Conservation (phyloP, 2,888 invertebrate species). For the Camptogramma bilineatum region DNA sequence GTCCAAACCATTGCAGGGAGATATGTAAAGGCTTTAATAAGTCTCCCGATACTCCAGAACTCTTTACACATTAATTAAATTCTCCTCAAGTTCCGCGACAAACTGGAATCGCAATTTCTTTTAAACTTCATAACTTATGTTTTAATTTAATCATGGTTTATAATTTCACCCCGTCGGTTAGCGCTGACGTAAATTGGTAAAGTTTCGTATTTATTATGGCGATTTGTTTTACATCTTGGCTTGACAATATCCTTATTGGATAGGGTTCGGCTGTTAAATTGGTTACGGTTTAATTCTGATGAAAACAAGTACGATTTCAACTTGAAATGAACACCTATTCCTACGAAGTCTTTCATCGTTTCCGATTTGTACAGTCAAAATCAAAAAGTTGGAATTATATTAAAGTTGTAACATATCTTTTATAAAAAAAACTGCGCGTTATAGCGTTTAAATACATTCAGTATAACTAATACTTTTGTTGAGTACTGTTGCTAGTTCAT, state of each 20-base stretch:
- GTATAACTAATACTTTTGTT: too few relatives aligned
- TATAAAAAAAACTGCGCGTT: too few relatives aligned
- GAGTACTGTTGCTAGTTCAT: too few relatives aligned
- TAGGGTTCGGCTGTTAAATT: conserved; percentile 17
- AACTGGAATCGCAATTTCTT: conserved; percentile 72
- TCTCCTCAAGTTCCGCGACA: conserved; percentile 65
- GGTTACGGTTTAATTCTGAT: neutral
- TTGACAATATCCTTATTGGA: conserved; percentile 57
- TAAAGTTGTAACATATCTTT: too few relatives aligned
- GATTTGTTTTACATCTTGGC: conserved; percentile 63
- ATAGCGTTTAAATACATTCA: too few relatives aligned
- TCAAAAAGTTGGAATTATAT: neutral
- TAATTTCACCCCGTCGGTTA: conserved; percentile 67
- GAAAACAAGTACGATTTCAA: conserved; percentile 3
- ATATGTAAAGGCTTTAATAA: conserved; percentile 5
- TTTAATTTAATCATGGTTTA: conserved; percentile 80
- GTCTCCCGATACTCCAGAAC: conserved; percentile 13
- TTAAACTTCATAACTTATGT: conserved; percentile 76
- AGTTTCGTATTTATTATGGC: conserved; percentile 78
- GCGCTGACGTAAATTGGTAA: conserved; percentile 70
- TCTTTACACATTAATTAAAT: conserved; percentile 64
- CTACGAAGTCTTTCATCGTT: neutral
- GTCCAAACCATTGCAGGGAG: neutral
- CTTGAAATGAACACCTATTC: conserved; percentile 4
- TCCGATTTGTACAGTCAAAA: neutral